A percentile compares a stretch with the other conserved stretches of the same genome.
Evolutionary conservation across 2,888 invertebrate species (phyloP).

Genomic region (Gryllus longicercus): DNA sequence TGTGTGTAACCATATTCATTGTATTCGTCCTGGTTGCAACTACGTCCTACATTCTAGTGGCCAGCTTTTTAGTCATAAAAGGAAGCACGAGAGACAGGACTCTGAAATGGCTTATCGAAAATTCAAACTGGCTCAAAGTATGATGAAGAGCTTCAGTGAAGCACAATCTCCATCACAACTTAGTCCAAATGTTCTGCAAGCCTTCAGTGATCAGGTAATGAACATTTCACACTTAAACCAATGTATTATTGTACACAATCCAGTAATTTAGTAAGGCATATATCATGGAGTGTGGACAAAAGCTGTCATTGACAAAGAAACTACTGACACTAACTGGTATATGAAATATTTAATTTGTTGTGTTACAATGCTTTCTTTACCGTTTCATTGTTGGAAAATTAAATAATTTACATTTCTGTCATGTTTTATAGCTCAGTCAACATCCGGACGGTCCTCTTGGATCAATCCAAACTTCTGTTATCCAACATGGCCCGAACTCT

Average conservation of each 20-base stretch:
- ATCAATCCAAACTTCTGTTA: conserved; percentile 31
- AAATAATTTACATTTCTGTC: neutral
- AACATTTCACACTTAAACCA: neutral
- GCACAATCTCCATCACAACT: conserved; percentile 37
- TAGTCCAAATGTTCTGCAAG: conserved; percentile 36
- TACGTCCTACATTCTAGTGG: conserved; percentile 96
- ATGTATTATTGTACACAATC: too few relatives aligned
- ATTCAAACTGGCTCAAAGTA: conserved; percentile 59
- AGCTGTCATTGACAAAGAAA: too few relatives aligned
- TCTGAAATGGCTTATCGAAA: conserved; percentile 83
- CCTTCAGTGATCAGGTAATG: conserved; percentile 41
- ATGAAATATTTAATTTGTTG: conserved; percentile 19
- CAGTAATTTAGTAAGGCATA: too few relatives aligned
- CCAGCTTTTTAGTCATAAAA: conserved; percentile 94
- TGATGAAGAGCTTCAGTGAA: conserved; percentile 43
- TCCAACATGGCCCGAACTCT: conserved; percentile 34
- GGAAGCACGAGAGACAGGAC: conserved; percentile 93
- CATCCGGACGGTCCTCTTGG: conserved; percentile 33
- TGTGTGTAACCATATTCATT: conserved; percentile 97
- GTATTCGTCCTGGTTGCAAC: conserved; percentile 90
- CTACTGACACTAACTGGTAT: too few relatives aligned
- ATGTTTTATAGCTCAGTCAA: conserved; percentile 32
- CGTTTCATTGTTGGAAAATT: neutral
- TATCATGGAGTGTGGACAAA: too few relatives aligned
- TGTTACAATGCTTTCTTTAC: neutral